These are phyloP conservation scores for Leptatherina wallacei DNA, from an alignment of 2,797 vertebrate species.

Conservation along the genomic window DNA sequence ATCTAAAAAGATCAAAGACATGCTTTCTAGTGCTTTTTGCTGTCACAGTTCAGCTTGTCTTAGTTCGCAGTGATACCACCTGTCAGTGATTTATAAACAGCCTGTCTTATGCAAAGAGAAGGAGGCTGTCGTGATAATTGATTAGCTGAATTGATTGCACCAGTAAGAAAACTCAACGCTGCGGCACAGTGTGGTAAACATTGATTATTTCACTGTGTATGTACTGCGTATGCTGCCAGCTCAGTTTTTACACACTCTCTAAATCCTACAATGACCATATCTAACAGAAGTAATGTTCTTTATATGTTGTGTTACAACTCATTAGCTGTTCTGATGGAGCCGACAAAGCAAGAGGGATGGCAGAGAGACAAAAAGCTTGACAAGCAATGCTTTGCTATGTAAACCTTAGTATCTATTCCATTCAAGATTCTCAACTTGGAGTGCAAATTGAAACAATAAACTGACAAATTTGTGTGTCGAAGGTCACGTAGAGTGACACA, in stretches of 20 bases:
- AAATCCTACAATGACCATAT: conserved; percentile 18
- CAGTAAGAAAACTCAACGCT: conserved; percentile 30
- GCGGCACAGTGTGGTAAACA: conserved; percentile 22
- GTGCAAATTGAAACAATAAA: conserved; percentile 48
- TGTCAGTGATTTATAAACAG: conserved; percentile 38
- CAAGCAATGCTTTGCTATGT: conserved; percentile 10
- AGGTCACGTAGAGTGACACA: conserved; percentile 47
- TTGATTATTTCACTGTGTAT: conserved; percentile 31
- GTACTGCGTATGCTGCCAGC: conserved; percentile 7
- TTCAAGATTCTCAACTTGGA: conserved; percentile 31
- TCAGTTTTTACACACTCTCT: conserved; percentile 4
- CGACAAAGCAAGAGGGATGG: conserved; percentile 19
- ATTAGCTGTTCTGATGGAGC: conserved; percentile 11
- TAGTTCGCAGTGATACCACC: conserved; percentile 37
- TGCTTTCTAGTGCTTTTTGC: conserved; percentile 29
- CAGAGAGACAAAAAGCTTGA: conserved; percentile 20
- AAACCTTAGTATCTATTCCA: conserved; percentile 27
- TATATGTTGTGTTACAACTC: conserved; percentile 28
- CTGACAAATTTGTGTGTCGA: conserved; percentile 44
- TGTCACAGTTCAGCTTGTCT: conserved; percentile 17
- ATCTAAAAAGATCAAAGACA: conserved; percentile 56
- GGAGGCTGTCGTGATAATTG: conserved; percentile 39
- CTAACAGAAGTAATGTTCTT: conserved; percentile 35
- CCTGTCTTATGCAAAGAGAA: conserved; percentile 28
- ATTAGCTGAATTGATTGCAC: conserved; percentile 41